Evolutionary conservation across 2,797 vertebrate species (phyloP).

Genomic region (Macropus fuliginosus): DNA sequence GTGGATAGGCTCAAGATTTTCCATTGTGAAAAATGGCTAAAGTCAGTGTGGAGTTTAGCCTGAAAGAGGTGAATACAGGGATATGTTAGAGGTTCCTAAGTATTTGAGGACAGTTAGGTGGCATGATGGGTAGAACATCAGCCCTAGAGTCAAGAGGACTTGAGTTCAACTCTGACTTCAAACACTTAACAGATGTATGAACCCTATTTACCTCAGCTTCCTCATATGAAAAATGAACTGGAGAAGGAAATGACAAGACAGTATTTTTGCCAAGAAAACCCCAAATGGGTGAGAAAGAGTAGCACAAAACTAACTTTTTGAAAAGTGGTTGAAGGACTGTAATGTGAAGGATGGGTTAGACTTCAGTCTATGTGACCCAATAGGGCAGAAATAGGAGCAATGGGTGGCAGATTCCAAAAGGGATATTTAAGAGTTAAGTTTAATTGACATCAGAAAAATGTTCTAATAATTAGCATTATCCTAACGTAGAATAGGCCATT

Average conservation of each 20-base stretch:
- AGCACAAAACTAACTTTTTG: not conserved
- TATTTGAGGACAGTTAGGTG: not conserved
- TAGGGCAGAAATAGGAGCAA: not conserved
- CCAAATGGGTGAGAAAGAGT: not conserved
- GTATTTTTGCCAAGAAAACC: not conserved
- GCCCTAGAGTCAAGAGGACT: not conserved
- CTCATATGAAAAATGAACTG: not conserved
- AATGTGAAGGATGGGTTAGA: not conserved
- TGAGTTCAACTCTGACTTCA: not conserved
- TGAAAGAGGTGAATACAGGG: not conserved
- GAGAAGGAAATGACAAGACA: not conserved
- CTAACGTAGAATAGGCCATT: not conserved
- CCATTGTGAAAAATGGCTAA: not conserved
- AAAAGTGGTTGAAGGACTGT: not conserved
- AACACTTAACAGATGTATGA: not conserved
- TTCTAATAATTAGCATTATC: not conserved
- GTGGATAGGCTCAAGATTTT: not conserved
- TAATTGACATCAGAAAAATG: not conserved
- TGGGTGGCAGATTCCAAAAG: not conserved
- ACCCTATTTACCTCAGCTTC: not conserved
- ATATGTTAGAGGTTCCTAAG: not conserved
- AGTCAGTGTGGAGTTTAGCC: not conserved
- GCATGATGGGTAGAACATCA: not conserved
- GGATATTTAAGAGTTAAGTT: not conserved
- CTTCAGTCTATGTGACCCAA: not conserved